phyloP scores from a whole-genome alignment of 64 coral and sea anemone species.

The Exaiptasia diaphana region DNA sequence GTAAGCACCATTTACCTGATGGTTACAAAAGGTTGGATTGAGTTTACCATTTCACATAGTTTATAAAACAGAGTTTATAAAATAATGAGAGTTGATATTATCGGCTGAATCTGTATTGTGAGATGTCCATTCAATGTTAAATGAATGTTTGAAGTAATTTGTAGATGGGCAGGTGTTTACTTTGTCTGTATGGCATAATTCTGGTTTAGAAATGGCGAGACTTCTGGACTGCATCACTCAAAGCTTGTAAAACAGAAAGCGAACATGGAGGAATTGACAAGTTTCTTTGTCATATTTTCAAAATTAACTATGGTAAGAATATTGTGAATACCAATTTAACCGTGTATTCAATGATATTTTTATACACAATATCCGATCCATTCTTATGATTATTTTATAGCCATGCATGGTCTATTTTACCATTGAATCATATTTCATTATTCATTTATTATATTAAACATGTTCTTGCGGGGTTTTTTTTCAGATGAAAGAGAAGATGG shows the following conservation, averaged over 20 bases:
- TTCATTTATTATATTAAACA: neutral
- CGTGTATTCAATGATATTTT: no score
- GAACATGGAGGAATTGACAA: slow-evolving; percentile 47
- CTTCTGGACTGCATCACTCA: neutral
- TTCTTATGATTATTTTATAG: neutral
- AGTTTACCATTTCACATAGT: no score
- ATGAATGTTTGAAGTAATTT: no score
- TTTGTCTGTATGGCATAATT: no score
- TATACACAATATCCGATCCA: neutral
- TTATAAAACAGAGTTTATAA: no score
- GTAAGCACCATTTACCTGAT: no score
- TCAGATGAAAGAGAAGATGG: neutral
- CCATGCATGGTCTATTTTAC: neutral
- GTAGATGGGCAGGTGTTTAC: no score
- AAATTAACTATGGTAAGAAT: slow-evolving; percentile 27
- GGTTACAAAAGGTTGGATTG: no score
- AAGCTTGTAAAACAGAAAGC: slow-evolving; percentile 2
- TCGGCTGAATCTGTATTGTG: no score
- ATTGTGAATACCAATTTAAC: neutral
- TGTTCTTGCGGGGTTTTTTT: neutral
- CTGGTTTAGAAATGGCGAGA: slow-evolving; percentile 28
- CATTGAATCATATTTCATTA: neutral
- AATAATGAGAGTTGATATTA: no score
- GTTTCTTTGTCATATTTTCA: slow-evolving; percentile 31
- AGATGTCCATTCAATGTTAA: no score